Evolutionary conservation across 2,888 invertebrate species (phyloP).

Genomic region (Druceiella hillmani): DNA sequence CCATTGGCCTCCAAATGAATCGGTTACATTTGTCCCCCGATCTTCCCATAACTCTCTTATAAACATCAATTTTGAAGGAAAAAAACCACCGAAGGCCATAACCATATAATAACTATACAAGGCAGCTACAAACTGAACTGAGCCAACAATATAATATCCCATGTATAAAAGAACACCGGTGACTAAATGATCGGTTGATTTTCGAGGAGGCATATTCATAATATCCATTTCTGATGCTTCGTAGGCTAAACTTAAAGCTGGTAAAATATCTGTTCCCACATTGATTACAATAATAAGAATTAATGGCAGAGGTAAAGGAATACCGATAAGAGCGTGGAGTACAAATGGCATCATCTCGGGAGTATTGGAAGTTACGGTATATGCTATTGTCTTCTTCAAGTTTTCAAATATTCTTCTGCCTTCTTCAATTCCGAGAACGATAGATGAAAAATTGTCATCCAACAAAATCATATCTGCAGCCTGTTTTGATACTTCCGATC

Average conservation of each 20-base stretch:
- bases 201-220: slow-evolving; percentile 59
- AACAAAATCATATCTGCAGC: slow-evolving; percentile 88
- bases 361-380: slow-evolving; percentile 77
- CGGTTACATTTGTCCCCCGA: slow-evolving; percentile 51
- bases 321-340: slow-evolving; percentile 62
- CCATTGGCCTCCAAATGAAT: slow-evolving; percentile 76
- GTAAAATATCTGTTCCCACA: slow-evolving; percentile 73
- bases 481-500: slow-evolving; percentile 77
- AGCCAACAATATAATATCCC: slow-evolving; percentile 81
- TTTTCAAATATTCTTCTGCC: slow-evolving; percentile 81
- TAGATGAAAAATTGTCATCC: slow-evolving; percentile 85
- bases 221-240: slow-evolving; percentile 72
- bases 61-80: slow-evolving; percentile 59
- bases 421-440: slow-evolving; percentile 79
- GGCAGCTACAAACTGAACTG: slow-evolving; percentile 78
- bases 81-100: slow-evolving; percentile 75
- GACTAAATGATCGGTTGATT: slow-evolving; percentile 50
- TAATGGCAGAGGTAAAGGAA: slow-evolving; percentile 65
- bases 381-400: slow-evolving; percentile 80
- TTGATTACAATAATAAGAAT: slow-evolving; percentile 65
- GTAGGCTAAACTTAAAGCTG: slow-evolving; percentile 74
- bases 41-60: slow-evolving; percentile 71
- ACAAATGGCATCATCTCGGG: slow-evolving; percentile 83
- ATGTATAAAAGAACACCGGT: slow-evolving; percentile 62
- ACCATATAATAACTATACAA: slow-evolving; percentile 76